Base-by-base conservation (phyloP, 2,888 invertebrate genomes). In the Mimas tiliae region DNA sequence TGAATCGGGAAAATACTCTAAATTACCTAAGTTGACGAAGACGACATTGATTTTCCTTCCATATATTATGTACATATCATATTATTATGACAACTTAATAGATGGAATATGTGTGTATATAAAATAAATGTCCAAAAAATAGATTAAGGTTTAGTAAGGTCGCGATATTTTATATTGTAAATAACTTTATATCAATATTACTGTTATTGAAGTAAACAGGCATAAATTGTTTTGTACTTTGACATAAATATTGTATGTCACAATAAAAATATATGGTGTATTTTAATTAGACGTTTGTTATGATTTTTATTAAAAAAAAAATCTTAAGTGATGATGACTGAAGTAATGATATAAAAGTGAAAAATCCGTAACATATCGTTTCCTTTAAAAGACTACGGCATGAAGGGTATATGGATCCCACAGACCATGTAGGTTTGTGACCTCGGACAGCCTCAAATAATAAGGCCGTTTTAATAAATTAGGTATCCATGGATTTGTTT, bases 151-250 rank as follows among this genome's bases (percentile, higher is more conserved):
- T 76, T 69, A 70, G 65, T 80, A 74, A 76, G 62, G 47, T 63
- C 50, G 65, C 66, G 55, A 63, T 71, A 65, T 72, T 74, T 74
- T 78, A 72, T 74, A 73, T 77, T 80, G 73, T 81, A 76, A 76
- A 73, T 72, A 72, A 69, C 65, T 68, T 74, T 72, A 58, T 34
- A 45, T 33, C n/a, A 64, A 64, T 16, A 71, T 71, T 71, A 70
- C 65, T 68, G 69, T 72, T 70, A 66, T 67, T n/a, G 7, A 4
- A 47, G 7, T 48, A 11, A 70, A 65, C 67, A 72, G 63, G 65
- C 70, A 71, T 71, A 70, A 71, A 70, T 77, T 67, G 70, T 83
- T 82, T 83, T 82, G 70, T 81, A 81, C 78, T 78, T 78, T 74
- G 72, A 73, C 72, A 72, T 75, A 74, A 71, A 72, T 66, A 67